Conservation (phyloP, 2,888 invertebrate species). For the Microchrysa polita region DNA sequence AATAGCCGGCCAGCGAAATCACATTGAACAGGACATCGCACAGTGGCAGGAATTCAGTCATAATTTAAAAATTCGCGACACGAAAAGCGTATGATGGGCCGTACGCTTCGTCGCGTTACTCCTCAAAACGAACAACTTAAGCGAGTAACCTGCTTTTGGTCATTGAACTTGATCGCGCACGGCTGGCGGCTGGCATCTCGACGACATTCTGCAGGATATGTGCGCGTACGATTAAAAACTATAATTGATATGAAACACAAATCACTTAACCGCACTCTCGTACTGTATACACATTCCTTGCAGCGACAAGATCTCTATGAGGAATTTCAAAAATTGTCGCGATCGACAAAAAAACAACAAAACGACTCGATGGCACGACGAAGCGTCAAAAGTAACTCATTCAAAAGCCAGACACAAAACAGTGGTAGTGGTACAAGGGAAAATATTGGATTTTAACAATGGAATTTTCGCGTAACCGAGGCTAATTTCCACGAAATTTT, state of each 20-base stretch:
- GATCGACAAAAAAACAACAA: slow-evolving; percentile 23
- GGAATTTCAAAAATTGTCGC: slow-evolving; percentile 28
- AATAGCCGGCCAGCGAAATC: slow-evolving; percentile 87
- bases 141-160: slow-evolving; percentile 47
- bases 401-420: neutral
- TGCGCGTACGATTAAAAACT: too few species aligned
- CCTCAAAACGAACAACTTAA: slow-evolving; percentile 3
- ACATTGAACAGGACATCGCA: slow-evolving; percentile 93
- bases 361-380: slow-evolving; percentile 2
- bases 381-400: slow-evolving; percentile 36
- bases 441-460: slow-evolving; percentile 18
- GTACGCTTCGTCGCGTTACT: neutral
- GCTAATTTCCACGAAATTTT: slow-evolving; percentile 14
- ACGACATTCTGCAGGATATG: slow-evolving; percentile 16
- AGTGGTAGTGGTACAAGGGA: slow-evolving; percentile 15
- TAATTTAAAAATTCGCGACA: slow-evolving; percentile 7
- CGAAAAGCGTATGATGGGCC: neutral
- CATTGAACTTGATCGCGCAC: slow-evolving; percentile 48
- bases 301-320: neutral
- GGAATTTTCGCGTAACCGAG: slow-evolving; percentile 26
- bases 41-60: slow-evolving; percentile 88
- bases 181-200: neutral
- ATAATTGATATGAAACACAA: too few species aligned
- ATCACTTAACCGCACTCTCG: neutral
- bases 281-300: slow-evolving; percentile 6